These are phyloP conservation scores for Turritopsis rubra DNA, from an alignment of 30 jellyfish, hydroid and myxozoan genomes.

Conservation along the genomic window DNA sequence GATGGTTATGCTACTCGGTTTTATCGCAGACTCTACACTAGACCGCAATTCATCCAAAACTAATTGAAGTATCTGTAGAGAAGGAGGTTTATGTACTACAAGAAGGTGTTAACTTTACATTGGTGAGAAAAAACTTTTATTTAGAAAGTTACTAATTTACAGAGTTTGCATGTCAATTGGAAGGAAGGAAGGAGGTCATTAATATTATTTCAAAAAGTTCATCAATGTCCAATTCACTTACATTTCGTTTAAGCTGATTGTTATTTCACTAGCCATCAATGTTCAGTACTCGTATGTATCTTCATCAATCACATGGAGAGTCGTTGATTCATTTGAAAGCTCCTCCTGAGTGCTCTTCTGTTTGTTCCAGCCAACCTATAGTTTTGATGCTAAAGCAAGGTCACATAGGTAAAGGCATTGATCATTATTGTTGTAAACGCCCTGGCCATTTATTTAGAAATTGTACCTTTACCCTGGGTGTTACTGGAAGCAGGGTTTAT, in stretches of 20 bases:
- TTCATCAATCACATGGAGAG: background rate
- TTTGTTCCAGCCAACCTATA: background rate
- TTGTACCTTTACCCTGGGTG: no score
- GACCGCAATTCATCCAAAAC: conserved; percentile 29
- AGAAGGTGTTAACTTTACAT: background rate
- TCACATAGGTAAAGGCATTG: background rate
- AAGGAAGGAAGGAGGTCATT: no score
- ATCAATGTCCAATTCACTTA: no score
- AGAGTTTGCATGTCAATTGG: no score
- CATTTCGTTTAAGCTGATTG: no score
- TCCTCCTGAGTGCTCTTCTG: background rate
- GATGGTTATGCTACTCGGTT: conserved; percentile 35
- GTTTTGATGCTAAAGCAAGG: background rate
- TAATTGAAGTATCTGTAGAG: conserved; percentile 23
- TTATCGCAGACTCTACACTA: conserved; percentile 15
- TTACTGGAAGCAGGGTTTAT: no score
- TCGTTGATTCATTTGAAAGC: background rate
- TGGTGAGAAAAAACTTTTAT: background rate
- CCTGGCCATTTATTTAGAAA: background rate
- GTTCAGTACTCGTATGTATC: background rate
- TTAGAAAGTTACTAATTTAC: no score
- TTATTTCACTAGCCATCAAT: background rate
- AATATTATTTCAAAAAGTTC: no score
- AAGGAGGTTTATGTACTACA: conserved; percentile 22
- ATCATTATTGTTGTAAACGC: background rate